Percentiles rank a stretch among this genome's conserved stretches.
Conservation (phyloP, 2,113 vertebrate species). For the Neolamprologus toae region DNA sequence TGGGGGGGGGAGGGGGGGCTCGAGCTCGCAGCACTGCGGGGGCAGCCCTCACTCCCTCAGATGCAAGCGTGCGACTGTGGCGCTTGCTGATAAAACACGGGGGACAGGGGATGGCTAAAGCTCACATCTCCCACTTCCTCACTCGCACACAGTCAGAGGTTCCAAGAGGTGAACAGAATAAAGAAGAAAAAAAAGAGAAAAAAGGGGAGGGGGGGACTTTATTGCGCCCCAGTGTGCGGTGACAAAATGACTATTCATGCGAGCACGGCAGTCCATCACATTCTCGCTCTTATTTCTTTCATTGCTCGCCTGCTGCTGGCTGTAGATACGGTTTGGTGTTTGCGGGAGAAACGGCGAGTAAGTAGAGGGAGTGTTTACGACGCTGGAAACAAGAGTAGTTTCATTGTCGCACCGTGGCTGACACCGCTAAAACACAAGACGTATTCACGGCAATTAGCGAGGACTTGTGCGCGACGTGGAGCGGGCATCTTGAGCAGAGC, state of each 20-base stretch:
- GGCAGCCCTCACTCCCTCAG: slow-evolving; percentile 27
- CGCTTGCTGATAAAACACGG: slow-evolving; percentile 35
- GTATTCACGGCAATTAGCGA: neutral
- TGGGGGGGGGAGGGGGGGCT: neutral
- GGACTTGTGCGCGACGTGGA: neutral
- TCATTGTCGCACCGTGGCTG: neutral
- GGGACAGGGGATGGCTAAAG: slow-evolving; percentile 3
- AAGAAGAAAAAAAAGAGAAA: neutral
- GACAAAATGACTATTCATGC: slow-evolving; percentile 48
- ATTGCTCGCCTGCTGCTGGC: slow-evolving; percentile 14
- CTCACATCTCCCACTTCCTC: slow-evolving; percentile 32
- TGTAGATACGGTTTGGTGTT: slow-evolving; percentile 23
- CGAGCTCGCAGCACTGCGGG: slow-evolving; percentile 17
- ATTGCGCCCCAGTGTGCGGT: slow-evolving; percentile 21
- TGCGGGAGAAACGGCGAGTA: slow-evolving; percentile 1
- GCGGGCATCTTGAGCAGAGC: neutral
- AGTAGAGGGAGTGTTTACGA: neutral
- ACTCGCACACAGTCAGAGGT: slow-evolving; percentile 36
- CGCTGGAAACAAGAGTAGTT: neutral
- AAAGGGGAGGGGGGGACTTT: neutral
- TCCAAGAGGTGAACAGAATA: neutral
- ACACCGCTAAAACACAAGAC: neutral
- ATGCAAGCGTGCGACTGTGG: slow-evolving; percentile 33
- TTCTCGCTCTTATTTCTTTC: neutral
- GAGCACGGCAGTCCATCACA: slow-evolving; percentile 28